A percentile compares a stretch with the other conserved stretches of the same genome.
Evolutionary conservation across 64 coral and sea anemone genomes (phyloP).

Genomic region (Acropora tenuis): DNA sequence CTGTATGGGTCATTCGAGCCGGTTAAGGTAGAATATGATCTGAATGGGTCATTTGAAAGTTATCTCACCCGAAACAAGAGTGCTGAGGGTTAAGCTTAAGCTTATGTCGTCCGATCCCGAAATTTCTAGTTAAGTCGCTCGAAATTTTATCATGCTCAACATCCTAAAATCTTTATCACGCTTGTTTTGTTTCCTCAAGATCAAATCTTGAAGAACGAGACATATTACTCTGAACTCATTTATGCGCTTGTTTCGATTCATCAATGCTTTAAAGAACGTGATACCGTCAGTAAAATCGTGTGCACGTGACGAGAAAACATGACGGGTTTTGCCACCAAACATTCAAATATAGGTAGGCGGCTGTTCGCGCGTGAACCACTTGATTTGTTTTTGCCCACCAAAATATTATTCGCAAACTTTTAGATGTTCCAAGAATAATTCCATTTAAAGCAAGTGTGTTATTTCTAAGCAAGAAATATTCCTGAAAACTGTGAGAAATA

Average conservation of each 20-base stretch:
- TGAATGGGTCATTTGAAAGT: too few relatives aligned
- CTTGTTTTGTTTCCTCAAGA: background rate
- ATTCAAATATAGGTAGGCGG: slow-evolving; percentile 1
- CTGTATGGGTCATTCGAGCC: too few relatives aligned
- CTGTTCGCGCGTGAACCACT: background rate
- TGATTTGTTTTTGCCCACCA: slow-evolving; percentile 1
- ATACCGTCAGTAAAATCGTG: background rate
- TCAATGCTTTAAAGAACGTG: slow-evolving; percentile 1
- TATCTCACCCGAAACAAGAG: background rate
- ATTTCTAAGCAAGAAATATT: too few relatives aligned
- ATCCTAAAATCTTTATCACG: too few relatives aligned
- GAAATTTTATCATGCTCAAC: too few relatives aligned
- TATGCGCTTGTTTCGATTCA: background rate
- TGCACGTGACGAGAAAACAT: too few relatives aligned
- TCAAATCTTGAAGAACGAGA: background rate
- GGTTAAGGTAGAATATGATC: too few relatives aligned
- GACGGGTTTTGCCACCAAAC: background rate
- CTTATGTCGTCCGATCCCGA: background rate
- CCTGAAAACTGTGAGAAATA: too few relatives aligned
- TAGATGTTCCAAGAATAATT: background rate
- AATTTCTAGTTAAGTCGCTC: slow-evolving; percentile 1
- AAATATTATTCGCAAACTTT: background rate
- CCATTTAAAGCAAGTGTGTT: too few relatives aligned
- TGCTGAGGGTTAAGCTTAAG: background rate
- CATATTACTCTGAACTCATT: slow-evolving; percentile 1